These are phyloP conservation scores for Poecilia gillii DNA, from an alignment of 2,797 vertebrate species.

Conservation along the genomic window DNA sequence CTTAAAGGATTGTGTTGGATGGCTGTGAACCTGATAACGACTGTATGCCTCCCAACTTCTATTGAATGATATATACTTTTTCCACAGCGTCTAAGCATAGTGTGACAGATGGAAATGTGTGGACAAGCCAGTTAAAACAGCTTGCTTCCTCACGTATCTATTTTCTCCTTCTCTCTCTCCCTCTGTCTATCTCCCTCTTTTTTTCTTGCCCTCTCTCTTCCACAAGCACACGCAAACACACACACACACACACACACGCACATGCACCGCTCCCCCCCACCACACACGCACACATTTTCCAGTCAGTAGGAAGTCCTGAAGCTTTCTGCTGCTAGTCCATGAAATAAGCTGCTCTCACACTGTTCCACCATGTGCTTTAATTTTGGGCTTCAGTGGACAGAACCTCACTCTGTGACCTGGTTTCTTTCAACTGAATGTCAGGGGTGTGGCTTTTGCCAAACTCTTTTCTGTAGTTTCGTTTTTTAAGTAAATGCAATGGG, in stretches of 20 bases:
- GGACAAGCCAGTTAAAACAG: slow-evolving; percentile 52
- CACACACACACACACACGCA: slow-evolving; percentile 24
- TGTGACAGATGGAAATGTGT: slow-evolving; percentile 69
- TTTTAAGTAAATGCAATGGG: slow-evolving; percentile 11
- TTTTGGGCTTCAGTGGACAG: slow-evolving; percentile 77
- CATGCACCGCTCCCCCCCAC: background rate
- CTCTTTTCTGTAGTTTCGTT: slow-evolving; percentile 26
- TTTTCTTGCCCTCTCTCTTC: background rate
- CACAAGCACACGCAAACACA: background rate
- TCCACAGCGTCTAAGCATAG: slow-evolving; percentile 44
- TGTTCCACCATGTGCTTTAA: slow-evolving; percentile 76
- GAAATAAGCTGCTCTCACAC: slow-evolving; percentile 78
- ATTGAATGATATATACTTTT: slow-evolving; percentile 49
- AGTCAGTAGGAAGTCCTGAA: slow-evolving; percentile 66
- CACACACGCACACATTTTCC: slow-evolving; percentile 30
- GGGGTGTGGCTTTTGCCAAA: slow-evolving; percentile 33
- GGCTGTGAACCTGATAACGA: slow-evolving; percentile 59
- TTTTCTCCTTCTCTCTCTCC: background rate
- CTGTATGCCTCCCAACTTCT: slow-evolving; percentile 42
- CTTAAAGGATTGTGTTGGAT: slow-evolving; percentile 38
- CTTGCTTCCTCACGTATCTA: slow-evolving; percentile 45
- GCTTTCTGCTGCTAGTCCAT: slow-evolving; percentile 74
- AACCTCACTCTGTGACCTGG: slow-evolving; percentile 66
- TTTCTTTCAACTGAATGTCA: slow-evolving; percentile 57
- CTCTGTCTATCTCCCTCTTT: background rate